Evolutionary conservation across 2,797 vertebrate species (phyloP).

Genomic region (Silurus lanzhouensis): DNA sequence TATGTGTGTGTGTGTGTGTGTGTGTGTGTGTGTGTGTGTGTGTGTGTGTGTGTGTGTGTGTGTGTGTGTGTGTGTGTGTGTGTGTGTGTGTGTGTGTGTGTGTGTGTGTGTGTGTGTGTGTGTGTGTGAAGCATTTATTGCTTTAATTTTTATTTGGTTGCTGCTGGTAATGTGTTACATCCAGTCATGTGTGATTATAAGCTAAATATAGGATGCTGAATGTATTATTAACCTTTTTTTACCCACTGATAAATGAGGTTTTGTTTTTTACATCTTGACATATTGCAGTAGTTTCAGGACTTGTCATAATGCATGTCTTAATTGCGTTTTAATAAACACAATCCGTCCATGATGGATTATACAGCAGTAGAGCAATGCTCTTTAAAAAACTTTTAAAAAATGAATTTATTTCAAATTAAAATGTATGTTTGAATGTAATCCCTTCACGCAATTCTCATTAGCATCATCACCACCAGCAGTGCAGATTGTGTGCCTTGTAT

Average conservation of each 20-base stretch:
- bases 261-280: background rate
- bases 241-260: background rate
- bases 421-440: background rate
- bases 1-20: background rate
- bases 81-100: background rate
- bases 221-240: background rate
- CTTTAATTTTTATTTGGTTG: background rate
- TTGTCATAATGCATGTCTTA: background rate
- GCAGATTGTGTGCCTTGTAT: slow-evolving; percentile 34
- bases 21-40: background rate
- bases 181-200: background rate
- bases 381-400: background rate
- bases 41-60: background rate
- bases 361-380: background rate
- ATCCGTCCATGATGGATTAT: background rate
- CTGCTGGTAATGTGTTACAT: background rate
- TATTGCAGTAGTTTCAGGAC: background rate
- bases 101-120: background rate
- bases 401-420: background rate
- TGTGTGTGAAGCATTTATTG: background rate
- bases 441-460: background rate
- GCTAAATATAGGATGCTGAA: background rate
- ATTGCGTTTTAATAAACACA: background rate
- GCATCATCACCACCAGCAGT: background rate
- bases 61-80: too few species aligned